A percentile compares a stretch with the other conserved stretches of the same genome.
Evolutionary conservation across 2,797 vertebrate genomes (phyloP).

Genomic region (Tenualosa ilisha): DNA sequence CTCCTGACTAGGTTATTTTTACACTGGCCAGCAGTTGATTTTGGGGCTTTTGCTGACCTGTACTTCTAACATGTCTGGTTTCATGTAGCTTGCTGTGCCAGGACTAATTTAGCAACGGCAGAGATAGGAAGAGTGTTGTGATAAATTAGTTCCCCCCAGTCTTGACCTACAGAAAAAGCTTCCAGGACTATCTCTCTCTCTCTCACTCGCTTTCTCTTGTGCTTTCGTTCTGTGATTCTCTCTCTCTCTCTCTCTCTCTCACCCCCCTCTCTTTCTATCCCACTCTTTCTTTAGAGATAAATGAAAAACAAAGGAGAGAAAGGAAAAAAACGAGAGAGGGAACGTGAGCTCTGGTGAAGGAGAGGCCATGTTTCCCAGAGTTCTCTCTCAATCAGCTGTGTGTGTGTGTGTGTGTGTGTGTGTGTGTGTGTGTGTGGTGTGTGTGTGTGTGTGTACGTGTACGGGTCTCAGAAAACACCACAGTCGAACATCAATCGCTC

Average conservation of each 20-base stretch:
- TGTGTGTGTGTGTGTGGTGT: conserved; percentile 20
- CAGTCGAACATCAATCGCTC: conserved; percentile 43
- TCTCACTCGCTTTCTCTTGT: background rate
- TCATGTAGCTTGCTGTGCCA: conserved; percentile 17
- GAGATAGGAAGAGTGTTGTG: conserved; percentile 63
- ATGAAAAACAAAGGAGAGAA: background rate
- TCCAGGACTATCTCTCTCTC: conserved; percentile 37
- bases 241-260: background rate
- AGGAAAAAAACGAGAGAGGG: background rate
- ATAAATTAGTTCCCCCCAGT: conserved; percentile 62
- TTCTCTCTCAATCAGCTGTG: conserved; percentile 15
- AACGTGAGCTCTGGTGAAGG: background rate
- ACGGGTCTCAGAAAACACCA: conserved; percentile 50
- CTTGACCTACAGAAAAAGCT: conserved; percentile 56
- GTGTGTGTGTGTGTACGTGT: conserved; percentile 20
- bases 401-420: conserved; percentile 26
- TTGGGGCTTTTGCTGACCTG: background rate
- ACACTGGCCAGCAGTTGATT: background rate
- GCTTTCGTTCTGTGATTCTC: background rate
- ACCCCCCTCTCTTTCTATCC: background rate
- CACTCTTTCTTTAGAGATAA: background rate
- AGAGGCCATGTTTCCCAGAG: background rate
- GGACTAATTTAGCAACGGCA: conserved; percentile 58
- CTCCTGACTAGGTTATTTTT: background rate
- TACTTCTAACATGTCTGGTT: background rate